Conservation (phyloP, 2,797 vertebrate genomes). For the Monodelphis domestica region DNA sequence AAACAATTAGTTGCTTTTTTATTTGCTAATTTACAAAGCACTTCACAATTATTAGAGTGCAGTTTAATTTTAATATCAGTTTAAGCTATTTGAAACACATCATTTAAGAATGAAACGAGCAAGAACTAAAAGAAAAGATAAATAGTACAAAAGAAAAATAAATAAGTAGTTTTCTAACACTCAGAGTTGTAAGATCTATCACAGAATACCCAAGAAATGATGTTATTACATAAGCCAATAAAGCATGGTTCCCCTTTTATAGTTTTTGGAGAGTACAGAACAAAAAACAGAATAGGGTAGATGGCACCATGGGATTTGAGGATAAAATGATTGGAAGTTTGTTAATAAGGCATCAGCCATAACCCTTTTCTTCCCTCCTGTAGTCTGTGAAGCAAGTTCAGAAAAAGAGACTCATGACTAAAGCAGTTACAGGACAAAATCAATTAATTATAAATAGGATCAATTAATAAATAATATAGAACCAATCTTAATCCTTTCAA, state of each 20-base stretch:
- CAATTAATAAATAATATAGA: neutral
- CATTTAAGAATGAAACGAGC: neutral
- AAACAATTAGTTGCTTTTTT: neutral
- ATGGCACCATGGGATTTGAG: neutral
- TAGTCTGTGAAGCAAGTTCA: too few relatives aligned
- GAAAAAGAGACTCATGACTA: neutral
- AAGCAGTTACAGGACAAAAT: neutral
- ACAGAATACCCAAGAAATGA: neutral
- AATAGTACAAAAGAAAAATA: neutral
- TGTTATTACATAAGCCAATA: neutral
- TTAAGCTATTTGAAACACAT: neutral
- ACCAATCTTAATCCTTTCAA: neutral
- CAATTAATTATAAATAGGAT: neutral
- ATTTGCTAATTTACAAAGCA: neutral
- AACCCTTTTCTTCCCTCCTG: neutral
- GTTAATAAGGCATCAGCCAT: neutral
- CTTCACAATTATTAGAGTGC: neutral
- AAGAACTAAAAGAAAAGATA: neutral
- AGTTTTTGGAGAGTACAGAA: neutral
- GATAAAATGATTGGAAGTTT: neutral
- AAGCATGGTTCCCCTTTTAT: neutral
- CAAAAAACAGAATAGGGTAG: neutral
- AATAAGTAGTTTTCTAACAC: too few relatives aligned
- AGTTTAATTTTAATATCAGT: neutral
- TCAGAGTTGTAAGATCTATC: neutral